Base-by-base conservation (phyloP, 2,113 vertebrate genomes). In the Tragulus kanchil region DNA sequence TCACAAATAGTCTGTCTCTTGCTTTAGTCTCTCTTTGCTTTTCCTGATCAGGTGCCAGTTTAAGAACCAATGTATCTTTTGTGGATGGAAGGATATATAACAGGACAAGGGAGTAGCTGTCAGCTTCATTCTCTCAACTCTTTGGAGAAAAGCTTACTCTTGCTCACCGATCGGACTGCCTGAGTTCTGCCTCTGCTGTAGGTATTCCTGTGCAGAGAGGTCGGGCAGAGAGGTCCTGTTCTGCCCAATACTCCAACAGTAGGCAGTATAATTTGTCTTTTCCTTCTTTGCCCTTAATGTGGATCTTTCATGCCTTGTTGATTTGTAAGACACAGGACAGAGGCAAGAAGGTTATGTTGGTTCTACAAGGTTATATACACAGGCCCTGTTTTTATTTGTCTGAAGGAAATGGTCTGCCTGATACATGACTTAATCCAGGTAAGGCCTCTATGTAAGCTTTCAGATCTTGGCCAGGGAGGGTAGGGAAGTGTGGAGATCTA, bases 311-410 rank as follows among this genome's bases (percentile, higher is more conserved):
- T 73, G 45, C 36, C 69, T 28, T 25, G 5, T 31, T 83, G 52
- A 93, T 91, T 78, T 78, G 65, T 64, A 83, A 88, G n/a, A 88
- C 28, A 56, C 56, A 84, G n/a, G 26, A n/a, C n/a, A 64, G 45
- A 88, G 52, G 82, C 90, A 67, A 50, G 73, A 77, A 62, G 71
- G 42, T 75, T 48, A 48, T 42, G 6, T 25, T 14, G 42, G 71
- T 23, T 75, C 42, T 26, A 75, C 23, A 75, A 75, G 12, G 17
- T 77, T 61, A 42, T 16, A 93, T n/a, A n/a, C 4, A 8, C 54
- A 50, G 65, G 59, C 45, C 13, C 75, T 48, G 7, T 86, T 90
- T 69, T 84, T 90, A 50, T 93, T 65, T 77, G 6, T 77, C 26
- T 62, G 42, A 19, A n/a, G n/a, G n/a, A n/a, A n/a, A n/a, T n/a